phyloP scores from a whole-genome alignment of 2,888 invertebrate species.

The Reticulitermes lucifugus region DNA sequence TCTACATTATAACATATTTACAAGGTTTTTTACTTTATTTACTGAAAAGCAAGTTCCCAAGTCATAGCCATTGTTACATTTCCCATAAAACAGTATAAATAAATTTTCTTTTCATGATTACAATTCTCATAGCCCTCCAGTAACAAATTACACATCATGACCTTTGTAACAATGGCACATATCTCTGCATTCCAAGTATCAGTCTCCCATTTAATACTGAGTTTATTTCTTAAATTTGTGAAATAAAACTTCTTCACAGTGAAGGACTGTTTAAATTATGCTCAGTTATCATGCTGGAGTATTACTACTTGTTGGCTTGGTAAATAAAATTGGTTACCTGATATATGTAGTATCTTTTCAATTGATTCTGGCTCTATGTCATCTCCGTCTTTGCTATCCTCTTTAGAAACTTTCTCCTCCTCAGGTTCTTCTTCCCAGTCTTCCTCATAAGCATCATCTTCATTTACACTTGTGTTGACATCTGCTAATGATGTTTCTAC shows the following conservation, averaged over 20 bases:
- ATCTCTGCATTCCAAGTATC: too few species aligned
- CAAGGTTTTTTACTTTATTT: too few species aligned
- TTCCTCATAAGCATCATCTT: constrained; percentile 12
- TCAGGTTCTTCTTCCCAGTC: constrained; percentile 6
- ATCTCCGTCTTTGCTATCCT: not conserved
- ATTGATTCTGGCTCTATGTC: not conserved
- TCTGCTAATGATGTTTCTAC: not conserved
- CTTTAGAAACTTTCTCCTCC: not conserved
- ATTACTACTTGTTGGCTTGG: not conserved
- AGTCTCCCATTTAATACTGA: too few species aligned
- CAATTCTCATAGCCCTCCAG: not conserved
- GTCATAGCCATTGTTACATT: not conserved
- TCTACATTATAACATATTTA: too few species aligned
- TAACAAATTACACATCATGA: not conserved
- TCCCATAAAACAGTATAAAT: not conserved
- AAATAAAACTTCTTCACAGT: not conserved
- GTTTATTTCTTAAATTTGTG: not conserved
- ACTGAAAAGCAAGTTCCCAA: too few species aligned
- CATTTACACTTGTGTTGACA: not conserved
- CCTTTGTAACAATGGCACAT: not conserved
- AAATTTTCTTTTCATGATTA: not conserved
- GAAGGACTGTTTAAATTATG: not conserved
- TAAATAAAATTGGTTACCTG: not conserved
- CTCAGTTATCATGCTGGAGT: not conserved
- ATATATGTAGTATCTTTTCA: not conserved